Conservation (phyloP, 2,888 invertebrate species). For the Coenonympha arcania region DNA sequence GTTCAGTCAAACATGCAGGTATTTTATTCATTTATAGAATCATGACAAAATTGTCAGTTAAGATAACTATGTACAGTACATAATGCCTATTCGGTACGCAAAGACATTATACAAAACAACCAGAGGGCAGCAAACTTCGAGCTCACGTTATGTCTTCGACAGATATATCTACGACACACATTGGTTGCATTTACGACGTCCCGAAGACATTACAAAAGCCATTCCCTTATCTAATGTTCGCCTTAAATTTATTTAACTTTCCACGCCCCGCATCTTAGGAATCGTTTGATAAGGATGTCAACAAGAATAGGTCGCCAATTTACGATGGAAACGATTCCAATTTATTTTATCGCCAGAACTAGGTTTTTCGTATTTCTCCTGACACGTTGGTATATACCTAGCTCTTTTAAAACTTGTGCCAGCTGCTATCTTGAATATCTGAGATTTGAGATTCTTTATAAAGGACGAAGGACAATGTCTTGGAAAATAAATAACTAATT, state of each 20-base stretch:
- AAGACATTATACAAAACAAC: neutral
- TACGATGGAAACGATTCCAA: conserved; percentile 21
- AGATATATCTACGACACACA: conserved; percentile 64
- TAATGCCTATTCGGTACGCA: neutral
- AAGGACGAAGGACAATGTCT: conserved; percentile 26
- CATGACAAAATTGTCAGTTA: too few species aligned
- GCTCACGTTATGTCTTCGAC: conserved; percentile 43
- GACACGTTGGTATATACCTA: too few species aligned
- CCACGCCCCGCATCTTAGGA: conserved; percentile 67
- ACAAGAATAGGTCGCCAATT: conserved; percentile 59
- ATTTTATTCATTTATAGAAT: too few species aligned
- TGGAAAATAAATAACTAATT: conserved; percentile 42
- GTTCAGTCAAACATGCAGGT: too few species aligned
- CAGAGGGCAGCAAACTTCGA: conserved; percentile 24
- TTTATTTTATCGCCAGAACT: conserved; percentile 15
- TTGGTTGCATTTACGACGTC: conserved; percentile 71
- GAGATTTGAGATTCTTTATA: too few species aligned
- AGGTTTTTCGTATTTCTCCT: too few species aligned
- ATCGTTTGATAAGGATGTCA: conserved; percentile 69
- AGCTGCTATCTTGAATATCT: too few species aligned
- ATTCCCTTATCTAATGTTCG: conserved; percentile 72
- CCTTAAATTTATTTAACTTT: conserved; percentile 71
- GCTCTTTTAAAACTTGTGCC: too few species aligned
- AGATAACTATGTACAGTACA: too few species aligned
- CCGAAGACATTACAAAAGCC: conserved; percentile 73